Conservation (phyloP, 2,797 vertebrate species). For the Paramormyrops hopkinsi region DNA sequence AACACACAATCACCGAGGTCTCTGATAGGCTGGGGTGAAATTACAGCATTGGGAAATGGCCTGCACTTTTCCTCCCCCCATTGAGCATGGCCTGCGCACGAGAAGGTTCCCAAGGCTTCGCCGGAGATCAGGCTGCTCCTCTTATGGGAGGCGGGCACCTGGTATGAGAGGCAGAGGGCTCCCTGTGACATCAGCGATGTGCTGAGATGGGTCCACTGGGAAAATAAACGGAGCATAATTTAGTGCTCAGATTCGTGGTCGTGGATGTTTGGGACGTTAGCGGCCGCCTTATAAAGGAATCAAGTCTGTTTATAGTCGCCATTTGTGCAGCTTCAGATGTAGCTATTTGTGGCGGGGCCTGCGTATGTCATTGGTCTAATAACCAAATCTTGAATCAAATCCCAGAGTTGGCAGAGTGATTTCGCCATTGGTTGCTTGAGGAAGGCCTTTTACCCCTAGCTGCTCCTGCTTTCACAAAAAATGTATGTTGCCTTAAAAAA, state of each 20-base stretch:
- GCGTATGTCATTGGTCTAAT: not conserved
- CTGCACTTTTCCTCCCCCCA: conserved; percentile 38
- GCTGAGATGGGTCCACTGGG: not conserved
- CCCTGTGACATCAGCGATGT: not conserved
- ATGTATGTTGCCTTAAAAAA: not conserved
- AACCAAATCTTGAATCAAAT: not conserved
- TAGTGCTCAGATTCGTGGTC: not conserved
- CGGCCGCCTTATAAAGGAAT: not conserved
- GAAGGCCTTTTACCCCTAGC: not conserved
- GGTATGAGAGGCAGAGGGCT: not conserved
- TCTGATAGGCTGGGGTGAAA: conserved; percentile 34
- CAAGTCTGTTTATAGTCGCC: not conserved
- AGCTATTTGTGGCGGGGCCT: not conserved
- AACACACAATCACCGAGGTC: conserved; percentile 46
- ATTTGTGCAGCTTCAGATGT: not conserved
- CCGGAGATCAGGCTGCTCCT: not conserved
- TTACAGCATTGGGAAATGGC: conserved; percentile 45
- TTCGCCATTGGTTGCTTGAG: not conserved
- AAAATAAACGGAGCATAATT: not conserved
- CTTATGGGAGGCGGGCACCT: not conserved
- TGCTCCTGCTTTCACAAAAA: not conserved
- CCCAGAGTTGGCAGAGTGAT: not conserved
- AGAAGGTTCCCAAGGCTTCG: conserved; percentile 16
- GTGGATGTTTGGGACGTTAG: not conserved
- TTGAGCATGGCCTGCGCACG: conserved; percentile 41